A percentile compares a stretch with the other conserved stretches of the same genome.
Evolutionary conservation across 1,140 invertebrate genomes (phyloP).

Genomic region (Drosophila athabasca): DNA sequence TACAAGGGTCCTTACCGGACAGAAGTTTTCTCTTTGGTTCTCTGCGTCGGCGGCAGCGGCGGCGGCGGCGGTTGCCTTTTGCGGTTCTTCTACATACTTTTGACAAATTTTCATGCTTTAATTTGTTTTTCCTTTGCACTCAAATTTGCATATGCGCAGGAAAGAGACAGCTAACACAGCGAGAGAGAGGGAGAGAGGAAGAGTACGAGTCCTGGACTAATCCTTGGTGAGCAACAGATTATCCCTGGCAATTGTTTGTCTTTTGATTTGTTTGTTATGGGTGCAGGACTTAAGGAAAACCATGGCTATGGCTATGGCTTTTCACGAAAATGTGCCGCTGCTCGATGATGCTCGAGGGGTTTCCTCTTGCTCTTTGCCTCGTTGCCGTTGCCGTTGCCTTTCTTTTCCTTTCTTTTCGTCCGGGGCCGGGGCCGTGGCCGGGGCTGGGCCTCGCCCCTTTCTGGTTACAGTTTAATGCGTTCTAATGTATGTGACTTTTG

Average conservation of each 20-base stretch:
- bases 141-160: constrained; percentile 67
- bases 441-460: constrained; percentile 51
- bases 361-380: constrained; percentile 11
- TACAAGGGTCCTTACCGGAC: constrained; percentile 55
- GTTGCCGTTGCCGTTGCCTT: constrained; percentile 5
- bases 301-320: constrained; percentile 3
- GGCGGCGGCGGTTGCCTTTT: constrained; percentile 13
- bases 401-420: constrained; percentile 22
- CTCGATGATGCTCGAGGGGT: constrained; percentile 47
- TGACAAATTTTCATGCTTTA: constrained; percentile 1
- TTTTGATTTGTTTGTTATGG: constrained; percentile 77
- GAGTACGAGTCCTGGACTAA: constrained; percentile 46
- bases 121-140: constrained; percentile 37
- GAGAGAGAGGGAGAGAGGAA: not conserved
- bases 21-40: constrained; percentile 26
- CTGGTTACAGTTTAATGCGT: constrained; percentile 81
- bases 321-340: constrained; percentile 42
- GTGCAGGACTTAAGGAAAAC: constrained; percentile 26
- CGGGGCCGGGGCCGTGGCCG: constrained; percentile 16
- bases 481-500: constrained; percentile 83
- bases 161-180: not conserved
- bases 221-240: constrained; percentile 80
- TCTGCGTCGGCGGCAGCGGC: not conserved
- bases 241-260: constrained; percentile 78
- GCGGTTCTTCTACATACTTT: constrained; percentile 47